Percentiles rank a stretch among this genome's conserved stretches.
These are phyloP conservation scores for Achlya flavicornis DNA, from an alignment of 2,888 invertebrate species.

Conservation along the genomic window DNA sequence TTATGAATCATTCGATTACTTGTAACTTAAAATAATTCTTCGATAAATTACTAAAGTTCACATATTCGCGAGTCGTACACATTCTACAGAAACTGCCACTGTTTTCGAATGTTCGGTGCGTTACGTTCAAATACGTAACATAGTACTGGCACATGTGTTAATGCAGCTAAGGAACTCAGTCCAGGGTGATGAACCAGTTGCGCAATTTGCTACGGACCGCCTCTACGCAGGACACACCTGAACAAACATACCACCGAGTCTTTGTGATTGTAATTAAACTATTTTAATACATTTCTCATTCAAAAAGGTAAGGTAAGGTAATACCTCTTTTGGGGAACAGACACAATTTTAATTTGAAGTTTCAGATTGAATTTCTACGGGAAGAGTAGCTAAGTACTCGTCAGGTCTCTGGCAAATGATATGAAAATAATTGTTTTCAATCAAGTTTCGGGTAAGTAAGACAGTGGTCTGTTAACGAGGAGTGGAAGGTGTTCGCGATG, in stretches of 20 bases:
- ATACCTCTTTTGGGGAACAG: too few relatives aligned
- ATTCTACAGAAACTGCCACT: slow-evolving; percentile 1
- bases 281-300: slow-evolving; percentile 14
- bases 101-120: slow-evolving; percentile 8
- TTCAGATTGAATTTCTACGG: neutral
- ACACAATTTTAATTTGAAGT: neutral
- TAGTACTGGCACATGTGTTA: neutral
- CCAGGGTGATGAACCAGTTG: slow-evolving; percentile 47
- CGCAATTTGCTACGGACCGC: slow-evolving; percentile 42
- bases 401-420: neutral
- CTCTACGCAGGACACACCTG: slow-evolving; percentile 53
- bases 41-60: neutral
- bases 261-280: slow-evolving; percentile 30
- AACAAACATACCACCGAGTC: slow-evolving; percentile 49
- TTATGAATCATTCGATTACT: slow-evolving; percentile 10
- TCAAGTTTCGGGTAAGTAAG: neutral
- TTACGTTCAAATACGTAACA: slow-evolving; percentile 18
- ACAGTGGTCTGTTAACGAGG: neutral
- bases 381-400: too few relatives aligned
- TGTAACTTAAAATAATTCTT: neutral
- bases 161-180: slow-evolving; percentile 13
- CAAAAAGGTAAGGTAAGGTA: neutral
- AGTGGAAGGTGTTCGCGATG: slow-evolving; percentile 20
- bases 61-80: slow-evolving; percentile 8
- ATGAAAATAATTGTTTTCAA: neutral